Percentiles rank a stretch among this genome's conserved stretches.
These are phyloP conservation scores for Leptinotarsa undecemlineata DNA, from an alignment of 1,140 invertebrate species.

Conservation along the genomic window DNA sequence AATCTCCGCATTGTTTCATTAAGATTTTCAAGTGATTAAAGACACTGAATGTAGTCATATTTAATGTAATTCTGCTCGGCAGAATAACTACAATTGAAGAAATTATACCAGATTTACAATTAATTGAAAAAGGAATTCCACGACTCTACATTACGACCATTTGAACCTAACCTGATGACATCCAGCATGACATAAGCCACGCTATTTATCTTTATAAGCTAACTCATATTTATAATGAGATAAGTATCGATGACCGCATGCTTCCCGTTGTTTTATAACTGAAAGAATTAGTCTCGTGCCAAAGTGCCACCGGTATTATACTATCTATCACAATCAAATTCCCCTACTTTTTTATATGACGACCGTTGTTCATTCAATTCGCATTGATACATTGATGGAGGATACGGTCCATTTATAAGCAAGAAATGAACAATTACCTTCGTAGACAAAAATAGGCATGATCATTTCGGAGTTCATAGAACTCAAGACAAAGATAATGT, in stretches of 20 bases:
- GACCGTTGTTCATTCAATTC: background rate
- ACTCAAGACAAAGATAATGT: no score
- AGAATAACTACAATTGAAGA: background rate
- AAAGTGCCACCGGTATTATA: conserved; percentile 32
- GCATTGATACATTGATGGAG: background rate
- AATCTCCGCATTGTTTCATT: no score
- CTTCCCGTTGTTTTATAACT: conserved; percentile 47
- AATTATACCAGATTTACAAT: background rate
- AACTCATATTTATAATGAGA: conserved; percentile 51
- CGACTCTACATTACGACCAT: background rate
- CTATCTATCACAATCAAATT: conserved; percentile 36
- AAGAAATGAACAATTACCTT: background rate
- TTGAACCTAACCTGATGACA: conserved; percentile 31
- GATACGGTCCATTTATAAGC: background rate
- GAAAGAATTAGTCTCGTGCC: conserved; percentile 36
- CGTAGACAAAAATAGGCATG: background rate
- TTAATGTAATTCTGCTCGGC: background rate
- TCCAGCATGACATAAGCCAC: conserved; percentile 38
- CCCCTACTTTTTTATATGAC: conserved; percentile 24
- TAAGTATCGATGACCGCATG: conserved; percentile 50
- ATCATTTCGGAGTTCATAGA: background rate
- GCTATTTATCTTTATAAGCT: conserved; percentile 51
- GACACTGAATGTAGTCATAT: no score
- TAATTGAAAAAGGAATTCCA: background rate
- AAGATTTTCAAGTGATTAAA: no score